Base-by-base conservation (phyloP, 2,113 vertebrate genomes). In the Trematocara zebra region DNA sequence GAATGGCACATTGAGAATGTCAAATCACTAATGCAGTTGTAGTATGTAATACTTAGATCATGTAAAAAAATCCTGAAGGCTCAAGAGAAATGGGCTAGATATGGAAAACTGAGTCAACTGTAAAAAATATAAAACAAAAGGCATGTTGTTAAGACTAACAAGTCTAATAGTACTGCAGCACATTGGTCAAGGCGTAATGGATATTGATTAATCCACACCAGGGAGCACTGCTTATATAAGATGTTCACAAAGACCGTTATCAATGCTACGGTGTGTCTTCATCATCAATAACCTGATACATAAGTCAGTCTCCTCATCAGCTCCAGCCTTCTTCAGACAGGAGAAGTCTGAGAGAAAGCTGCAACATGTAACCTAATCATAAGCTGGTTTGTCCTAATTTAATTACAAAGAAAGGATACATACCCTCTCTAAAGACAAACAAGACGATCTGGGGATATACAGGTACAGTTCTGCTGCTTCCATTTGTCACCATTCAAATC, bases 171-270 rank as follows among this genome's bases (percentile, higher is more conserved):
- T 85, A 2, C 23, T 64, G 17, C n/a, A 86, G 49, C 78, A 64
- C 28, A 57, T 31, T 51, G 33, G 20, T 83, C 9, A 20, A 11
- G 31, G 82, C 59, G 11, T 85, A 93, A 92, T 92, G 87, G 83
- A 69, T 90, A 94, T 92, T 81, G 91, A 93, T 89, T 85, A 35
- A 64, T 47, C 51, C 87, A 49, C 42, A 47, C 18, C 64, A 88
- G 88, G 87, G 87, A 82, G 42, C n/a, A 31, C 17, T 23, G 61
- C 57, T 64, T 83, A 42, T 52, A 61, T 56, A 8, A 81, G 67
- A 54, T 90, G 76, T 80, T 44, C 80, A 80, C 23, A 18, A 31
- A 78, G 89, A 90, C 83, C 7, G 83, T 91, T 91, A 92, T 92
- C 90, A 81, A 88, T 89, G 78, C 74, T 57, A 5, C 82, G 14